A percentile compares a stretch with the other conserved stretches of the same genome.
phyloP scores from a whole-genome alignment of 2,113 vertebrate species.

The Aplodontia rufa region DNA sequence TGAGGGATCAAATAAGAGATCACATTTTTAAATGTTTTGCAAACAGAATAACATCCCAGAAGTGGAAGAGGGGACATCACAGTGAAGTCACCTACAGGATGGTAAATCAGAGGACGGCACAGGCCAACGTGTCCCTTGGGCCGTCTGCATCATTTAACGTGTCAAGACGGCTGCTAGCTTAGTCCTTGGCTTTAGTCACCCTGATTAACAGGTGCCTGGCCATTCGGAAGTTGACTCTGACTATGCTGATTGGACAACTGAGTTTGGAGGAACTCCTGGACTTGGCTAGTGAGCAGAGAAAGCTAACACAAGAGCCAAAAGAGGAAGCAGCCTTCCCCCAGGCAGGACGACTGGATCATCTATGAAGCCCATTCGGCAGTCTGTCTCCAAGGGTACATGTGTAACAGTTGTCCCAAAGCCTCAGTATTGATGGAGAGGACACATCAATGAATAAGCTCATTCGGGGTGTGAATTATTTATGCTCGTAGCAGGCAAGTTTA shows the following conservation, averaged over 20 bases:
- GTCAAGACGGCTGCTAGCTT: not conserved
- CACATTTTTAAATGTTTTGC: constrained; percentile 4
- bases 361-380: not conserved
- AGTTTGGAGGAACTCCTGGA: constrained; percentile 7
- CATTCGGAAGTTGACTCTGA: not conserved
- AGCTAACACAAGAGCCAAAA: not conserved
- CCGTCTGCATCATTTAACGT: constrained; percentile 1
- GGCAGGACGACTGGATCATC: not conserved
- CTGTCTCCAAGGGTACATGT: not conserved
- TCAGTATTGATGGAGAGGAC: not conserved
- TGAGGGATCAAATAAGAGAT: not conserved
- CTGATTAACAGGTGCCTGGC: constrained; percentile 55
- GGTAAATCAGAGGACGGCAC: constrained; percentile 48
- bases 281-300: not conserved
- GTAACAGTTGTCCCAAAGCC: not conserved
- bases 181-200: constrained; percentile 31
- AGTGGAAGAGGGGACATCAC: not conserved
- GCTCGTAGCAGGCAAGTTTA: constrained; percentile 35
- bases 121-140: constrained; percentile 37
- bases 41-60: constrained; percentile 25
- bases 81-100: not conserved
- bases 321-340: not conserved
- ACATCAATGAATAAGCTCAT: not conserved
- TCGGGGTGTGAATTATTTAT: constrained; percentile 59
- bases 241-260: not conserved